Evolutionary conservation across 2,888 invertebrate species (phyloP), one percentile per base, ranked within the genome.

Genomic region (Drosophila mulleri): DNA sequence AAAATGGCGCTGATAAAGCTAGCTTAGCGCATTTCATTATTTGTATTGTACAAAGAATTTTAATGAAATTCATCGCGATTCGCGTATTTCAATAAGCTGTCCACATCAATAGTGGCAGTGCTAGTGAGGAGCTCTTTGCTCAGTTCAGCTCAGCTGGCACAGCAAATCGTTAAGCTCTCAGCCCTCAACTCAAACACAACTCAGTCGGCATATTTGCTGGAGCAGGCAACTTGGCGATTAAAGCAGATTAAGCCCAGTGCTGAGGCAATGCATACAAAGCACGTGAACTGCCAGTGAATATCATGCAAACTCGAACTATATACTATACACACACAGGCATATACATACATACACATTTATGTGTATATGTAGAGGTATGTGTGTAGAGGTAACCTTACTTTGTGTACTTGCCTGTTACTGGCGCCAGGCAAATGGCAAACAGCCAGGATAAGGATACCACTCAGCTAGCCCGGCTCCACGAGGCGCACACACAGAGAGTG

Each of bases 1-100:
- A 80, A 62, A 39, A 35, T 20, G 35, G n/a, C 48, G 72, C 75
- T 79, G 82, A 88, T 88, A 88, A 60, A 63, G 62, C 65, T 18
- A 32, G 23, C 48, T 67, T 35, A 64, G 66, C 53, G 60, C 75
- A 62, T 60, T 67, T 67, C 50, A 67, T 66, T 75, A 66, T 61
- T 50, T 44, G 35, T 45, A 59, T 50, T 44, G 29, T 45, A 56
- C 58, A 53, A 61, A 48, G 37, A 52, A 58, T 69, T 71, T 69
- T 53, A 68, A 68, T 60, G 35, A 59, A 68, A 59, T 69, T 52
- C 48, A 58, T 47, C 18, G 32, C 32, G 35, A 35, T 50, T 23
- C 23, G 26, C 35, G 32, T 26, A 11, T 53, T 63, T 47, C 44
- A 63, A 47, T 47, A 37, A 37, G 20, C 32, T 14, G 47, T 23